Evolutionary conservation across 2,888 invertebrate genomes (phyloP), one percentile per base, ranked within the genome.

Genomic region (Tipula unca): DNA sequence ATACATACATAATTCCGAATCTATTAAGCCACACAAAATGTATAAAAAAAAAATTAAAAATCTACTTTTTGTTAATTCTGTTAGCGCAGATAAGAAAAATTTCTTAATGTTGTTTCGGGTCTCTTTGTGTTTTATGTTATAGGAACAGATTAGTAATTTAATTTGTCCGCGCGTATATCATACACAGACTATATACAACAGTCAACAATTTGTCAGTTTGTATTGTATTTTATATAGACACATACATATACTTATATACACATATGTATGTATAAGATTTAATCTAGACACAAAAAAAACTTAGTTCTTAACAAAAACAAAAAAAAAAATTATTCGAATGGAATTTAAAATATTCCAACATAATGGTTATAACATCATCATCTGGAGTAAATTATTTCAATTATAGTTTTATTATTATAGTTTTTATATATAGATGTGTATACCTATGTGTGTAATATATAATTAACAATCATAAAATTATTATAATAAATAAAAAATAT

Each of bases 11-110:
- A 48, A 17, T 17, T 48, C 17, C 13, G 25, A 69, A 25, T 54
- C 69, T 69, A 69, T 69, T 69, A 69, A 69, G 69, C 69, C 69
- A 69, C 69, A 69, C 69, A 69, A 8, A 25, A 32, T 32, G 14
- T 10, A 69, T 69, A 25, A 48, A 48, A 48, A 17, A 48, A 48
- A 69, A 69, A 69, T 69, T 69, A 3, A 69, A 69, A 54, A 69
- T 69, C 69, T 69, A 69, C 69, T 69, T 69, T 69, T 69, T 69
- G 69, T 69, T 69, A 69, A 69, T 69, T 69, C 69, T 69, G 69
- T 69, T 69, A 69, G 69, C 25, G 69, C 69, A 69, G 69, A 69
- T 69, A 69, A 69, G 69, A 69, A 69, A 69, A 20, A 69, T 25
- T 69, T 25, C 25, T 69, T 69, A 69, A 69, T 69, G 69, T 69